phyloP scores from a whole-genome alignment of 2,113 vertebrate species.

The Lophotis ruficrista region DNA sequence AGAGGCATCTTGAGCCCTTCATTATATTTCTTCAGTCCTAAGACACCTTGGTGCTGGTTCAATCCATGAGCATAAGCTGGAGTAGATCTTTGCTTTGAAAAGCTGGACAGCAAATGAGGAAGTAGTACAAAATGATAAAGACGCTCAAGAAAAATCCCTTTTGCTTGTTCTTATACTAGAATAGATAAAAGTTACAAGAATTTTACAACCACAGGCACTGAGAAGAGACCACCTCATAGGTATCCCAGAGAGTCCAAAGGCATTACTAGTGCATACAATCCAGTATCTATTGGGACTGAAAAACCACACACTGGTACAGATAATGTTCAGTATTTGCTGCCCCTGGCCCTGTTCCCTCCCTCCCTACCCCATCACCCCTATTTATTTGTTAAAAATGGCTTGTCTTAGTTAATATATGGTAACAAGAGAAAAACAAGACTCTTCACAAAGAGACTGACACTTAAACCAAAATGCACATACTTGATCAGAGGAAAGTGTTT shows the following conservation, averaged over 20 bases:
- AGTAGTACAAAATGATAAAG: neutral
- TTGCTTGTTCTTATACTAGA: neutral
- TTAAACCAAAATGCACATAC: neutral
- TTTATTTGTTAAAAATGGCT: neutral
- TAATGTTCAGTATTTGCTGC: neutral
- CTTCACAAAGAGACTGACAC: neutral
- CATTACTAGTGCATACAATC: neutral
- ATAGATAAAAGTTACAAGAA: neutral
- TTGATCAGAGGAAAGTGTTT: neutral
- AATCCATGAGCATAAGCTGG: neutral
- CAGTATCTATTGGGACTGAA: neutral
- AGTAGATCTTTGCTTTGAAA: neutral
- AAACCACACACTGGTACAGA: neutral
- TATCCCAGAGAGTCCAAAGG: neutral
- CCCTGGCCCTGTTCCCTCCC: no score
- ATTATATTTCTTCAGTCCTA: neutral
- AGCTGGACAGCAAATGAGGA: neutral
- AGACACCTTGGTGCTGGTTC: neutral
- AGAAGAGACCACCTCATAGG: neutral
- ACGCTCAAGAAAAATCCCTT: neutral
- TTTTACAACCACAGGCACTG: neutral
- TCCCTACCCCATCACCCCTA: rapidly evolving
- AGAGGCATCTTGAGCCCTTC: neutral
- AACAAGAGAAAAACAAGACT: neutral
- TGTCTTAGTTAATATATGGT: neutral